A percentile compares a stretch with the other conserved stretches of the same genome.
Conservation (phyloP, 2,888 invertebrate genomes). For the Agriopis leucophaearia region DNA sequence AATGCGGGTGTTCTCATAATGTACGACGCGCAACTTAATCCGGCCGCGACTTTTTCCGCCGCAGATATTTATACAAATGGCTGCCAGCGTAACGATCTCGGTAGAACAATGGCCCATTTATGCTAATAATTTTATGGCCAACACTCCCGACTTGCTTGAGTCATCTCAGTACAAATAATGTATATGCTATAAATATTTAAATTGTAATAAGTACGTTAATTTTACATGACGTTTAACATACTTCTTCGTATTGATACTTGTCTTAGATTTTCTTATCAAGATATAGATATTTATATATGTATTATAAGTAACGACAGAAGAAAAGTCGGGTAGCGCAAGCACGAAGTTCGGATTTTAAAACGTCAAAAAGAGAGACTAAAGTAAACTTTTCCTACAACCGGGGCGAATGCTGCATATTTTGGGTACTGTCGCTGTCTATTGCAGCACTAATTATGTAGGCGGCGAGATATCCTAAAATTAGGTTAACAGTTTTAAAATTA, state of each 20-base stretch:
- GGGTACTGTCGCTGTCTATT: too few relatives aligned
- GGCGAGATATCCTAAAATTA: too few relatives aligned
- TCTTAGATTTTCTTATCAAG: not conserved
- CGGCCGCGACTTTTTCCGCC: slow-evolving; percentile 73
- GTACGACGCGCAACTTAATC: slow-evolving; percentile 82
- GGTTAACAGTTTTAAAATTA: too few relatives aligned
- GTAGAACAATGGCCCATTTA: slow-evolving; percentile 56
- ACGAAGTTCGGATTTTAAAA: too few relatives aligned
- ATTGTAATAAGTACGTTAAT: not conserved
- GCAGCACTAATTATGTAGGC: too few relatives aligned
- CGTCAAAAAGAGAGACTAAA: too few relatives aligned
- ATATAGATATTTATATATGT: not conserved
- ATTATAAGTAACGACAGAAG: too few relatives aligned
- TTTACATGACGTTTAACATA: slow-evolving; percentile 1
- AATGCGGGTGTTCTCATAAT: slow-evolving; percentile 82
- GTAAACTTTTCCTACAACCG: too few relatives aligned
- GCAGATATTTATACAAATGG: slow-evolving; percentile 71
- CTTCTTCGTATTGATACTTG: not conserved
- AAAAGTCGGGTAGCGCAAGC: too few relatives aligned
- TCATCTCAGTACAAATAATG: slow-evolving; percentile 44
- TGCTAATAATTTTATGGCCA: slow-evolving; percentile 49
- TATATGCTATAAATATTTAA: slow-evolving; percentile 22
- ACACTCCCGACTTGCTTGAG: slow-evolving; percentile 46
- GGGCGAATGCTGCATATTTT: too few relatives aligned
- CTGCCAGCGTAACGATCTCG: slow-evolving; percentile 59